These are phyloP conservation scores for Neogobius melanostomus DNA, from an alignment of 2,113 vertebrate genomes.

Conservation along the genomic window DNA sequence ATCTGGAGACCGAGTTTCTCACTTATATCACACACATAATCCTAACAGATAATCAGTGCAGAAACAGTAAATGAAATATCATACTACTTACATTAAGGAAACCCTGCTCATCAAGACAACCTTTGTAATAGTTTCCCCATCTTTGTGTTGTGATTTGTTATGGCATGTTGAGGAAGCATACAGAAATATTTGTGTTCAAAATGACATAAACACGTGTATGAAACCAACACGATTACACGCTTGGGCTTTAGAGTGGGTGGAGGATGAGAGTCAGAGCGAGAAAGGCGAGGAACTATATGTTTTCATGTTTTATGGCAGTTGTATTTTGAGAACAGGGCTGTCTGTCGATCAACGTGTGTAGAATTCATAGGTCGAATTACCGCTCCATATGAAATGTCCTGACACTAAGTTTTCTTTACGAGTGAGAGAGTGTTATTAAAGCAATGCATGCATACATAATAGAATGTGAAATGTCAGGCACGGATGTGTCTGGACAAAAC, in stretches of 20 bases:
- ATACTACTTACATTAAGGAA: neutral
- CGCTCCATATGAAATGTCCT: constrained; percentile 20
- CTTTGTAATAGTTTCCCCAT: neutral
- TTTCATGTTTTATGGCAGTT: constrained; percentile 59
- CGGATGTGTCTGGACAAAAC: constrained; percentile 57
- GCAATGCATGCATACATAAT: constrained; percentile 48
- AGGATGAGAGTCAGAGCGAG: constrained; percentile 61
- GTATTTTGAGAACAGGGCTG: constrained; percentile 47
- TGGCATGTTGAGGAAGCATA: constrained; percentile 35
- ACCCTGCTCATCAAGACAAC: neutral
- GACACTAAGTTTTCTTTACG: constrained; percentile 33
- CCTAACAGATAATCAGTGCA: constrained; percentile 51
- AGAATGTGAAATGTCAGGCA: too few relatives aligned
- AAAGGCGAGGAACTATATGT: constrained; percentile 48
- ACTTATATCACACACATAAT: constrained; percentile 37
- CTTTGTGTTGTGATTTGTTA: constrained; percentile 17
- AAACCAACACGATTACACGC: constrained; percentile 73
- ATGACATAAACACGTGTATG: constrained; percentile 72
- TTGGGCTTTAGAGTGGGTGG: constrained; percentile 69
- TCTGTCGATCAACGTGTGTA: constrained; percentile 39
- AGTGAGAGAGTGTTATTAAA: constrained; percentile 59
- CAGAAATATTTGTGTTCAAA: constrained; percentile 57
- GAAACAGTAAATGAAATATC: constrained; percentile 37
- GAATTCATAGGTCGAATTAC: constrained; percentile 42
- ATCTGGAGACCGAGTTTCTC: constrained; percentile 34